These are phyloP conservation scores for Drosophila repleta DNA, from an alignment of 1,140 invertebrate species.

Conservation along the genomic window DNA sequence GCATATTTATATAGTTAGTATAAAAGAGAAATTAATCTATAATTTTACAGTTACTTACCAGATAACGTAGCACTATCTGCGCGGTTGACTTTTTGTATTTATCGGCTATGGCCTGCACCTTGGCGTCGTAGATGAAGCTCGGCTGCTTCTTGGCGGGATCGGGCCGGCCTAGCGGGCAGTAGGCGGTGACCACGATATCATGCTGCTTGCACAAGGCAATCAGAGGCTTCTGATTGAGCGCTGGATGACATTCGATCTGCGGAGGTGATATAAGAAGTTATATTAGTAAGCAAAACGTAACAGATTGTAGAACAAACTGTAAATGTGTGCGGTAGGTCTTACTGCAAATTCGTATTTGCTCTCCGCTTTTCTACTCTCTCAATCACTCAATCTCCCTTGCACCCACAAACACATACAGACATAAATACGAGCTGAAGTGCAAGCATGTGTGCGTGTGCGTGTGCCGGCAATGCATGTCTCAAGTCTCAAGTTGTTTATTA, in stretches of 20 bases:
- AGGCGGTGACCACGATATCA: slow-evolving; percentile 89
- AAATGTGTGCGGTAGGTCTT: no score
- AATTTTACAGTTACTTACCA: slow-evolving; percentile 85
- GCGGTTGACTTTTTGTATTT: slow-evolving; percentile 90
- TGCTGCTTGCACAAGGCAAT: slow-evolving; percentile 88
- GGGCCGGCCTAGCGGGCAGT: slow-evolving; percentile 91
- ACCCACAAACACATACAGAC: no score
- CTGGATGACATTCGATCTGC: slow-evolving; percentile 89
- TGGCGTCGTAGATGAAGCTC: slow-evolving; percentile 87
- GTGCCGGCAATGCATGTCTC: no score
- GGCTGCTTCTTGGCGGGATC: slow-evolving; percentile 89
- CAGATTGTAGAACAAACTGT: not conserved
- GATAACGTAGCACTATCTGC: slow-evolving; percentile 87
- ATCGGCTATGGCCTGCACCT: slow-evolving; percentile 86
- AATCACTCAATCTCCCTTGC: no score
- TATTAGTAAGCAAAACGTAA: not conserved
- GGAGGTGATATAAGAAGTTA: not conserved
- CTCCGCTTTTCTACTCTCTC: no score
- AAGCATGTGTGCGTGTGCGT: no score
- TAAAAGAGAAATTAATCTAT: not conserved
- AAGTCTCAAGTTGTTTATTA: no score
- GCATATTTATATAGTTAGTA: slow-evolving; percentile 20
- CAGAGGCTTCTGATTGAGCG: slow-evolving; percentile 89
- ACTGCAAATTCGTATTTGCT: no score
- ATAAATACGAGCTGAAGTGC: no score